Evolutionary conservation across 1,140 invertebrate genomes (phyloP), one percentile per base, ranked within the genome.

Genomic region (Dendrolimus kikuchii): DNA sequence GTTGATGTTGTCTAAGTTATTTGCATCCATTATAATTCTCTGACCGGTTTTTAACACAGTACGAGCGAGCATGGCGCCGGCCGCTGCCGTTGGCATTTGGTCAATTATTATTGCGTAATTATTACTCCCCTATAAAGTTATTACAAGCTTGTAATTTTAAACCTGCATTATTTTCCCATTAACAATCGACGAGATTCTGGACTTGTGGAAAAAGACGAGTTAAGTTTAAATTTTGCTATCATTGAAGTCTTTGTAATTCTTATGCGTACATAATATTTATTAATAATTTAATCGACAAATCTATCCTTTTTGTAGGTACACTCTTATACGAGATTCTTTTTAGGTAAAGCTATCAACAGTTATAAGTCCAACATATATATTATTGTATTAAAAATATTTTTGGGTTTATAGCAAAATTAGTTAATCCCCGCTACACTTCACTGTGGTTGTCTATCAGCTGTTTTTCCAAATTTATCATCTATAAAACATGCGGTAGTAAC

Each of bases 111-210:
- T 23, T 1, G 57, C 48, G 47, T 58, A 57, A 66, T 63, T 63
- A 58, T 56, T 60, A 38, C 8, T 23, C 49, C n/a, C 39, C 42
- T 57, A 65, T 62, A 53, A 59, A 66, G 55, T 59, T 54, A 62
- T 63, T 59, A 63, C 50, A 57, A 57, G 49, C 44, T 59, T 62
- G 60, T 61, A 59, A 64, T 54, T 64, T 53, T 53, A 62, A 38
- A 39, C 48, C 40, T 51, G 51, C 59, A 69, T 66, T 64, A 66
- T 69, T 61, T 61, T 61, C 45, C 53, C 64, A 69, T 69, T 58
- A 69, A 55, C 56, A 55, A 55, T 57, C 47, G 50, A 8, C 51
- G 38, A 23, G 38, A 54, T 42, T 46, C 41, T 49, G 45, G 57
- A 51, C 50, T n/a, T 40, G 42, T 53, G 41, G 40, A 36, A 57